Conservation (phyloP, 2,888 invertebrate species). For the Limnephilus lunatus region DNA sequence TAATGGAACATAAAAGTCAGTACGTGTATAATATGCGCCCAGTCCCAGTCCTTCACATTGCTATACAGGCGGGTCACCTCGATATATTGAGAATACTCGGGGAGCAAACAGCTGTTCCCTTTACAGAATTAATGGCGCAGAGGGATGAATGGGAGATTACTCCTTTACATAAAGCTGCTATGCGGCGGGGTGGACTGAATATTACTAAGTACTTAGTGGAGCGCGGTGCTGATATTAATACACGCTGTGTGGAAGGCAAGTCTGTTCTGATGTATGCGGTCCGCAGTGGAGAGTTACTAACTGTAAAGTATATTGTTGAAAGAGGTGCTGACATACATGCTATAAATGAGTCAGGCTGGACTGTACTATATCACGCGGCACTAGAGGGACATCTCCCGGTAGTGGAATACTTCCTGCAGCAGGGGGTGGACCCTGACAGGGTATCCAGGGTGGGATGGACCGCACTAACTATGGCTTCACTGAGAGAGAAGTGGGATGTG, state of each 20-base stretch:
- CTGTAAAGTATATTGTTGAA: background rate
- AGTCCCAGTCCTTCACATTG: background rate
- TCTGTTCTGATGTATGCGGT: background rate
- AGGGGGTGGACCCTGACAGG: no score
- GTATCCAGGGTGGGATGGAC: no score
- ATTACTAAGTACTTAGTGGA: background rate
- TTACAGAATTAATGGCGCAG: background rate
- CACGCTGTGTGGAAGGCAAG: background rate
- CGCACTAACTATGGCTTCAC: no score
- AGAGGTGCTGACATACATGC: background rate
- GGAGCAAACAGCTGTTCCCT: background rate
- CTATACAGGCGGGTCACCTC: background rate
- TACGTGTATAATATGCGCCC: background rate
- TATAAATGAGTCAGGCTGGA: no score
- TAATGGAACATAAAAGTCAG: background rate
- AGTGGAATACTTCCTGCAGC: no score
- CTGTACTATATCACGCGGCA: background rate
- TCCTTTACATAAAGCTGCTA: background rate
- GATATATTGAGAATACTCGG: background rate
- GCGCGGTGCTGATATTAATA: background rate
- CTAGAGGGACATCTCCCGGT: no score
- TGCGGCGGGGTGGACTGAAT: no score
- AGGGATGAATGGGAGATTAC: background rate
- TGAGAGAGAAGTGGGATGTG: no score
- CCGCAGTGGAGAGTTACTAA: background rate